A percentile compares a stretch with the other conserved stretches of the same genome.
These are phyloP conservation scores for Eurosta solidaginis DNA, from an alignment of 1,140 invertebrate genomes.

Conservation along the genomic window DNA sequence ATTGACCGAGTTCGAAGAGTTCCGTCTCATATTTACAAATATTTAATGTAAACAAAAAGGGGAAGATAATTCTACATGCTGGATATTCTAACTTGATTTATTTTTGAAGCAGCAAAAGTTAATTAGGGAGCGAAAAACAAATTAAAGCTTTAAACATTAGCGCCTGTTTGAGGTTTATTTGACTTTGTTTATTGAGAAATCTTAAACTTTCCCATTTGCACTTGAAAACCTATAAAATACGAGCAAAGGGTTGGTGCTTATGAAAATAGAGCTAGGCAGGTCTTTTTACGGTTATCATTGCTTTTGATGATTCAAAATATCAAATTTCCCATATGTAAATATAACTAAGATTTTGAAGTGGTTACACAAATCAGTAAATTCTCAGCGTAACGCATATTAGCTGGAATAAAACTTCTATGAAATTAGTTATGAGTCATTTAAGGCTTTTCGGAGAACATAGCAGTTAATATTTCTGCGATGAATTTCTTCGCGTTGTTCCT, in stretches of 20 bases:
- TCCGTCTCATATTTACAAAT: neutral
- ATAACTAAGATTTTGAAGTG: no score
- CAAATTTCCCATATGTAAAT: no score
- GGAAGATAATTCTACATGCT: neutral
- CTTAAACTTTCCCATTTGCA: neutral
- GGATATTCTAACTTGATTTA: neutral
- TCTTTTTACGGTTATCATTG: neutral
- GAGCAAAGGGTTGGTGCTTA: neutral
- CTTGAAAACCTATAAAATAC: neutral
- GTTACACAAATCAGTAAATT: no score
- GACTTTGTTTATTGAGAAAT: neutral
- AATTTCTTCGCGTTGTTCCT: no score
- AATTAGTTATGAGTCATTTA: no score
- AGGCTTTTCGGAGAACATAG: no score
- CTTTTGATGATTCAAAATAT: no score
- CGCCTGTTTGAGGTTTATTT: neutral
- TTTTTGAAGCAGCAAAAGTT: neutral
- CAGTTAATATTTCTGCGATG: no score
- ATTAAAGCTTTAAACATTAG: slow-evolving; percentile 6
- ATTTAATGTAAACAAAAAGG: neutral
- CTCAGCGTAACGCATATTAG: no score
- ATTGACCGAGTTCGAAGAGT: neutral
- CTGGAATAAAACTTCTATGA: no score
- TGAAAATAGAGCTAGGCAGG: neutral
- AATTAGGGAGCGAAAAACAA: slow-evolving; percentile 1